These are phyloP conservation scores for Neotoma lepida DNA, from an alignment of 2,113 vertebrate species.

Conservation along the genomic window DNA sequence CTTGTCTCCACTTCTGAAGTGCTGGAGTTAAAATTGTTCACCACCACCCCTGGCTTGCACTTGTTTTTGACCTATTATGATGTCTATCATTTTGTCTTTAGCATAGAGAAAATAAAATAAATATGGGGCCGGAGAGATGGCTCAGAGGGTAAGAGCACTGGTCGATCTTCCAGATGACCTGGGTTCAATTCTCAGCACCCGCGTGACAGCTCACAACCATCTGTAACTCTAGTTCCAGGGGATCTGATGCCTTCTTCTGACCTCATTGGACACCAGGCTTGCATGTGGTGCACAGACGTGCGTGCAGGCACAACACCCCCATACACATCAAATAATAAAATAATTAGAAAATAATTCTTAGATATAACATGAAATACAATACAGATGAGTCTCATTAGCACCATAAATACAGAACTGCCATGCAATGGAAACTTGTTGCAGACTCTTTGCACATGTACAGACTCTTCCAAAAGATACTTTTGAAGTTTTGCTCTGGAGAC, in stretches of 20 bases:
- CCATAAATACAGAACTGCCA: not conserved
- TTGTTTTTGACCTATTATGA: not conserved
- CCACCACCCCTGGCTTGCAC: not conserved
- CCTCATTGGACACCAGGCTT: not conserved
- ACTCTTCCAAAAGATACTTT: slow-evolving; percentile 49
- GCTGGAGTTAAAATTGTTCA: too few species aligned
- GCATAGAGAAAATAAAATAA: slow-evolving; percentile 33
- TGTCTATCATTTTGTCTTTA: slow-evolving; percentile 29
- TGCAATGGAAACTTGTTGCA: not conserved
- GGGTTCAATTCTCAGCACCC: not conserved
- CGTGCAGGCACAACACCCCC: not conserved
- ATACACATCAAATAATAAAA: not conserved
- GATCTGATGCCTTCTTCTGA: not conserved
- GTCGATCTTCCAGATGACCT: not conserved
- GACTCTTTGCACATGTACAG: not conserved
- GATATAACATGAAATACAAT: not conserved
- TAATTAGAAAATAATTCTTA: not conserved
- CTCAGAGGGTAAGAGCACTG: not conserved
- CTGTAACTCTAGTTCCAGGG: not conserved
- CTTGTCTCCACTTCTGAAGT: not conserved
- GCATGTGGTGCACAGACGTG: not conserved
- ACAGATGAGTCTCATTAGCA: not conserved
- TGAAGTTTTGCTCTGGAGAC: slow-evolving; percentile 43
- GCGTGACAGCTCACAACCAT: not conserved
- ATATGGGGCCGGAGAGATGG: not conserved